These are phyloP conservation scores for Andrena praecox DNA, from an alignment of 2,888 invertebrate species.

Conservation along the genomic window DNA sequence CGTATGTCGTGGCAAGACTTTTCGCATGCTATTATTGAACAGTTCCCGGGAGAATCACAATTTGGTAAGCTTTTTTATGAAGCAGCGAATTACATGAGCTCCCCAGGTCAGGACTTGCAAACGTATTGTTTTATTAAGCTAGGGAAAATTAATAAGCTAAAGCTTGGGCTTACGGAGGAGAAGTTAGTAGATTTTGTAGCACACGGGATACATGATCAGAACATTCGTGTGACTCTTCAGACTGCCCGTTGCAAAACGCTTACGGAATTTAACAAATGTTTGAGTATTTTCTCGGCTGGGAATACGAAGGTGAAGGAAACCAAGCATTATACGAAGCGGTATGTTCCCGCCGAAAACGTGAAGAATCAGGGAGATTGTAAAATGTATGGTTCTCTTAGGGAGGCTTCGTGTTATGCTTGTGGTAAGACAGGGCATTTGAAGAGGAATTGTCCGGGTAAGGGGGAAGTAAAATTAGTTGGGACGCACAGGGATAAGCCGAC, in stretches of 20 bases:
- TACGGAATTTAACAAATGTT: slow-evolving; percentile 39
- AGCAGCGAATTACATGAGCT: too few species aligned
- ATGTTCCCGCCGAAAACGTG: neutral
- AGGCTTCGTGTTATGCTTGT: neutral
- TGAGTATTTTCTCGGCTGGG: neutral
- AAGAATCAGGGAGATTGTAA: neutral
- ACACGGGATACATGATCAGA: slow-evolving; percentile 51
- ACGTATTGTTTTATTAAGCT: too few species aligned
- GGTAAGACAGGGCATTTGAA: neutral
- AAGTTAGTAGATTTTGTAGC: too few species aligned
- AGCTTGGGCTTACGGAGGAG: too few species aligned
- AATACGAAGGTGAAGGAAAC: neutral
- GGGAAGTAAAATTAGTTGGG: neutral
- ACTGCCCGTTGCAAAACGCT: neutral
- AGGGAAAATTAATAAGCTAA: too few species aligned
- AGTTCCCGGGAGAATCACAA: too few species aligned
- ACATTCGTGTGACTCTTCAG: slow-evolving; percentile 31
- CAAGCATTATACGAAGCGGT: neutral
- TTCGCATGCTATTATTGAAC: too few species aligned
- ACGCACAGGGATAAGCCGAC: neutral
- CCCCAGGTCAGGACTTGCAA: too few species aligned
- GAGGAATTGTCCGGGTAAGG: neutral
- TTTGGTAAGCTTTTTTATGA: too few species aligned
- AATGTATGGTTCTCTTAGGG: neutral
- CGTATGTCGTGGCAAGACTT: too few species aligned